Percentiles rank a stretch among this genome's conserved stretches.
These are phyloP conservation scores for Trichechus manatus DNA, from an alignment of 2,113 vertebrate species.

Conservation along the genomic window DNA sequence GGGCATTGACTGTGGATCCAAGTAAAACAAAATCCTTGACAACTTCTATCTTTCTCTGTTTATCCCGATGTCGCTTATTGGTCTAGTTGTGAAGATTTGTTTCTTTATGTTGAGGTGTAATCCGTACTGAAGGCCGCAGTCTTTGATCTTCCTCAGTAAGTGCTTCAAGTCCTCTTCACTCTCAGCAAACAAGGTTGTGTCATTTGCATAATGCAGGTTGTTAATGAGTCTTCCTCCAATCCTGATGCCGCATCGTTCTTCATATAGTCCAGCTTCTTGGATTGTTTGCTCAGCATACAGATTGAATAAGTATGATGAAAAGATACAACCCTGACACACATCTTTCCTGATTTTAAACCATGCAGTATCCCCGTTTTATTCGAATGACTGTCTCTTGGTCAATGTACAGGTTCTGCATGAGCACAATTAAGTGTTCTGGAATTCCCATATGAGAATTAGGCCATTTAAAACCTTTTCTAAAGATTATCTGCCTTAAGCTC, in stretches of 20 bases:
- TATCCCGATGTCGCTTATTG: no score
- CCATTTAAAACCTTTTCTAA: constrained; percentile 47
- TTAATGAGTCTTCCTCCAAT: not conserved
- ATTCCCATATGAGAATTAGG: not conserved
- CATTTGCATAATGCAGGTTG: no score
- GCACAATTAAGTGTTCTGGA: not conserved
- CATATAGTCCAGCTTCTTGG: not conserved
- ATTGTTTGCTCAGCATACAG: not conserved
- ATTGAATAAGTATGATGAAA: not conserved
- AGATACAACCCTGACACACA: not conserved
- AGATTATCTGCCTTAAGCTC: not conserved
- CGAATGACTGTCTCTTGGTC: not conserved
- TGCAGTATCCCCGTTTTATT: not conserved
- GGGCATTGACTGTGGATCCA: no score
- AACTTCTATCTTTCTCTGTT: no score
- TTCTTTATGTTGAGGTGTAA: no score
- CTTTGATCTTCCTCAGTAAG: no score
- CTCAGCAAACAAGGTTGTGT: no score
- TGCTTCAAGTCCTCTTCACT: no score
- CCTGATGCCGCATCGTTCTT: not conserved
- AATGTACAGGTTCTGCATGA: not conserved
- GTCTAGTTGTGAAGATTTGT: no score
- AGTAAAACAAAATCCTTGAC: no score
- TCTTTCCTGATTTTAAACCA: not conserved
- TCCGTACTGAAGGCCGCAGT: no score